These are phyloP conservation scores for Martes martes DNA, from an alignment of 2,113 vertebrate genomes.

Conservation along the genomic window DNA sequence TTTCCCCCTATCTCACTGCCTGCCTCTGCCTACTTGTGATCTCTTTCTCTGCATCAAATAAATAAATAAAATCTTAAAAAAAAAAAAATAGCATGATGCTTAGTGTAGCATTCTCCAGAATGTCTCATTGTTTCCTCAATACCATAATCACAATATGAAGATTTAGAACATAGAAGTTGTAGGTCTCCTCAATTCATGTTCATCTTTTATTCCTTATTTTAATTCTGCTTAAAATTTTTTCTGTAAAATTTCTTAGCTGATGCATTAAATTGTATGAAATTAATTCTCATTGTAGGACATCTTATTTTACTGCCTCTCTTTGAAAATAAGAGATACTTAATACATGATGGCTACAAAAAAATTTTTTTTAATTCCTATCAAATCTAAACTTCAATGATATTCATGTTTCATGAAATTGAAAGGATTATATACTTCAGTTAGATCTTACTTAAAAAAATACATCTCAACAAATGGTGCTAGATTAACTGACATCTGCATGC, in stretches of 20 bases:
- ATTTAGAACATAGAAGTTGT: background rate
- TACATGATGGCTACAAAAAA: background rate
- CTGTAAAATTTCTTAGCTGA: constrained; percentile 1
- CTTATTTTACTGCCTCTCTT: background rate
- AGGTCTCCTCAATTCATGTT: background rate
- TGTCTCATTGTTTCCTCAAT: background rate
- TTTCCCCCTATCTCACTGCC: too few species aligned
- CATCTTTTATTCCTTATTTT: background rate
- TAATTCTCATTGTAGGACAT: background rate
- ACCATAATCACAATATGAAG: background rate
- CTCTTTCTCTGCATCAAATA: too few species aligned
- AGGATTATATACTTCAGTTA: background rate
- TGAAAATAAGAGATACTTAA: background rate
- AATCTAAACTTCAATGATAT: background rate
- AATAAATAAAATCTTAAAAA: too few species aligned
- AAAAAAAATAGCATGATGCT: background rate
- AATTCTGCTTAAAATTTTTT: background rate
- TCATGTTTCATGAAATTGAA: background rate
- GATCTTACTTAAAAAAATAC: background rate
- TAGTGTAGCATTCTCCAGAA: background rate
- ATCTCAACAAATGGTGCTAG: background rate
- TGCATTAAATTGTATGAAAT: background rate
- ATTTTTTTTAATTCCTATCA: background rate
- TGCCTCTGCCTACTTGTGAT: too few species aligned
- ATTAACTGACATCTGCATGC: background rate